Base-by-base conservation (phyloP, 2,888 invertebrate species). In the Acronicta aceris region DNA sequence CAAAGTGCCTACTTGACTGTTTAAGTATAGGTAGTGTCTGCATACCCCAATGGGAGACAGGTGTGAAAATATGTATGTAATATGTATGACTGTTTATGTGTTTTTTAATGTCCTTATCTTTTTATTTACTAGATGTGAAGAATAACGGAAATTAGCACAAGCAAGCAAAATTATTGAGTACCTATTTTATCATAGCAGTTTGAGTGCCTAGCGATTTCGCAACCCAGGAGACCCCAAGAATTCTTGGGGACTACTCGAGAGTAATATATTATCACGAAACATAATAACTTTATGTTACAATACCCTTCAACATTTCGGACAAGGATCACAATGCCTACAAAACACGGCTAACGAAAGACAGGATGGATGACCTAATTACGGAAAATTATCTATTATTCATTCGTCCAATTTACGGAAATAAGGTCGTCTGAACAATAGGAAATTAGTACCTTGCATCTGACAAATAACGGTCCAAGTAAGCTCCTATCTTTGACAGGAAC, bases 371-470 rank as follows among this genome's bases (percentile, higher is more conserved):
- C 64, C 64, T 74, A 63, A 71, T 74, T 68, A 74, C 46, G 52
- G 54, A 41, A 53, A 62, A 62, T 76, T 63, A 71, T 58, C 60
- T 64, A 59, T 62, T 61, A 66, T 62, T 47, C 54, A 42, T 38
- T 17, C 15, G 36, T 50, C 49, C 46, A 43, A 63, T 49, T 59
- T 33, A 47, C 46, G 52, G 55, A 63, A 66, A 63, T 57, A 64
- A 46, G 65, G 59, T 50, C 65, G 57, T 41, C 27, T 10, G 40
- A 60, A 72, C 69, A 77, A 74, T 64, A 62, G 65, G 56, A 67
- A 65, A 69, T 74, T 74, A 69, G 59, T 63, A 67, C 64, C 57
- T 70, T 64, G 65, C 60, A 63, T 55, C 74, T 74, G 77, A 77
- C 77, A 74, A 76, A 76, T 76, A 76, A 67, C 61, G 68, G 48